Percentiles rank a stretch among this genome's conserved stretches.
These are phyloP conservation scores for Xylota sylvarum DNA, from an alignment of 2,888 invertebrate genomes.

Conservation along the genomic window DNA sequence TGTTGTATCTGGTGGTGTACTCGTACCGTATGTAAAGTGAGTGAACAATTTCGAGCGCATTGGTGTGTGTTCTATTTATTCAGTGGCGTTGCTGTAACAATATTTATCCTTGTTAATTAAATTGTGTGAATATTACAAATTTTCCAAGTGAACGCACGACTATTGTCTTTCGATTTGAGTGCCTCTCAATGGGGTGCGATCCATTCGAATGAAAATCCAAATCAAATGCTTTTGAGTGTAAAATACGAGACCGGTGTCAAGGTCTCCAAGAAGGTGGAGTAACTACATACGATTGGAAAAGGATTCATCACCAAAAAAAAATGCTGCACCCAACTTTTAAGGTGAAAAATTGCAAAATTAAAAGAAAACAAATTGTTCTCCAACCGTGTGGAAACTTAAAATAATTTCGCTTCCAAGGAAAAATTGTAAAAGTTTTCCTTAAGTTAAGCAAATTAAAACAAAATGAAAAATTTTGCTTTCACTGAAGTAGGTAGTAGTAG, in stretches of 20 bases:
- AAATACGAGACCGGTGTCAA: background rate
- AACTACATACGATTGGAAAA: background rate
- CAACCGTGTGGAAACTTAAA: conserved; percentile 50
- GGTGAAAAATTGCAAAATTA: conserved; percentile 36
- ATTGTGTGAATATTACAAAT: conserved; percentile 85
- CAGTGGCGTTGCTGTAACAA: conserved; percentile 81
- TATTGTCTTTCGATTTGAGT: conserved; percentile 83
- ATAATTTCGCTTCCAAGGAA: conserved; percentile 46
- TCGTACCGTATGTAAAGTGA: conserved; percentile 25
- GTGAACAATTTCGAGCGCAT: conserved; percentile 66
- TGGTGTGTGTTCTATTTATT: conserved; percentile 70
- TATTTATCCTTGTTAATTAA: conserved; percentile 85
- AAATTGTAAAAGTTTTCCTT: conserved; percentile 57
- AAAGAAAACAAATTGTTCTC: conserved; percentile 47
- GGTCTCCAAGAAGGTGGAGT: too few species aligned
- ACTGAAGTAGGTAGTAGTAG: background rate
- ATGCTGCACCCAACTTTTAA: background rate
- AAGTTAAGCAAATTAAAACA: conserved; percentile 61
- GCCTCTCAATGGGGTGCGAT: conserved; percentile 23
- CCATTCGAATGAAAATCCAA: conserved; percentile 7
- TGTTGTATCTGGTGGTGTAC: too few species aligned
- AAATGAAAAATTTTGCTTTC: conserved; percentile 45
- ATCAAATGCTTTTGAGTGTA: conserved; percentile 17
- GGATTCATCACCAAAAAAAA: background rate
- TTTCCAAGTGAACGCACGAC: conserved; percentile 83